Percentiles rank a stretch among this genome's conserved stretches.
Conservation (phyloP, 2,113 vertebrate species). For the Catharus bicknelli region DNA sequence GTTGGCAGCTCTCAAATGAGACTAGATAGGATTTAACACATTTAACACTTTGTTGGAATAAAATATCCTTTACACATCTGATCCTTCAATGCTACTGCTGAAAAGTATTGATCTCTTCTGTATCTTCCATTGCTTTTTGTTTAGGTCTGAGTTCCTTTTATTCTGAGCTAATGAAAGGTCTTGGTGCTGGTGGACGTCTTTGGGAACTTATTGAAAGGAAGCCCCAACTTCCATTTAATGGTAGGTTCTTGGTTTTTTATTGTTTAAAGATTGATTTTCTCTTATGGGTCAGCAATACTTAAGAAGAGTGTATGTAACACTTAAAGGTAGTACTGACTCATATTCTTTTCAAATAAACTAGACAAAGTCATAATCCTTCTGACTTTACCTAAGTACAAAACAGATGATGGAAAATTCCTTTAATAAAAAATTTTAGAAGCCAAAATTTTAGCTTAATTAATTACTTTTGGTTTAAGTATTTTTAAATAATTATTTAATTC, state of each 20-base stretch:
- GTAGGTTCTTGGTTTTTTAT: constrained; percentile 67
- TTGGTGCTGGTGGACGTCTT: constrained; percentile 91
- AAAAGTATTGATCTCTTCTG: not conserved
- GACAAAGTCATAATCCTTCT: not conserved
- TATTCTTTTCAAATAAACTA: not conserved
- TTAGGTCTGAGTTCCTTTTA: constrained; percentile 96
- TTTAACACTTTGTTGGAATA: not conserved
- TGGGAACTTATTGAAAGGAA: constrained; percentile 93
- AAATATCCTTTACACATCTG: not conserved
- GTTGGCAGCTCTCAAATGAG: not conserved
- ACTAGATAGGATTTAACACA: not conserved
- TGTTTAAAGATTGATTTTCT: not conserved
- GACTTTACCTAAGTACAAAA: not conserved
- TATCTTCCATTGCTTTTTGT: constrained; percentile 9
- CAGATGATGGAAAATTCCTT: not conserved
- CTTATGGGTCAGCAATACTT: not conserved
- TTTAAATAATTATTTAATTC: not conserved
- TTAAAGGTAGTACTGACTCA: not conserved
- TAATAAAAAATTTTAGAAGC: not conserved
- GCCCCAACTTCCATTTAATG: constrained; percentile 85
- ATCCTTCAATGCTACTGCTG: not conserved
- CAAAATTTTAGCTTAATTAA: not conserved
- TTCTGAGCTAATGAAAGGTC: constrained; percentile 95
- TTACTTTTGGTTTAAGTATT: not conserved
- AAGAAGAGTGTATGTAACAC: not conserved